Evolutionary conservation across 2,797 vertebrate species (phyloP).

Genomic region (Phrynocephalus vlangalii): DNA sequence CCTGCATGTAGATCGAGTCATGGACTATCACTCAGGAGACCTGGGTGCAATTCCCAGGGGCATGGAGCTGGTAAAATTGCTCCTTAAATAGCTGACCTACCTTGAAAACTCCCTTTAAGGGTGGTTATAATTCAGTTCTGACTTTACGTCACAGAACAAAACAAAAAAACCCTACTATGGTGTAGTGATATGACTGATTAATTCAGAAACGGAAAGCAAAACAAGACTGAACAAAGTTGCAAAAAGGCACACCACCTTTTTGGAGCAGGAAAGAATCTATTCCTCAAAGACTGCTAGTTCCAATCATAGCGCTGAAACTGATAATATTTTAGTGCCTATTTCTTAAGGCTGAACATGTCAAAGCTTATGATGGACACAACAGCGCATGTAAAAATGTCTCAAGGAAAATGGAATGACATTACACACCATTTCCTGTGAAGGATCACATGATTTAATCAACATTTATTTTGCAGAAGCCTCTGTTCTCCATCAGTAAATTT

Average conservation of each 20-base stretch:
- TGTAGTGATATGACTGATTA: neutral
- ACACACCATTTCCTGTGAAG: neutral
- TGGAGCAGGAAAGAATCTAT: neutral
- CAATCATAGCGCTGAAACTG: neutral
- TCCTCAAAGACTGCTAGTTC: neutral
- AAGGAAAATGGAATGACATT: neutral
- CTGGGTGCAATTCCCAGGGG: no score
- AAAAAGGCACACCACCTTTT: neutral
- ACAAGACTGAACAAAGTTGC: neutral
- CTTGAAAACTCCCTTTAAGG: no score
- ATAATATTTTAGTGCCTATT: neutral
- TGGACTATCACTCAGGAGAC: no score
- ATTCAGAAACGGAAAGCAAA: neutral
- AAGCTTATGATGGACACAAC: neutral
- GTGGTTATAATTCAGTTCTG: no score
- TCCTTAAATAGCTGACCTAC: no score
- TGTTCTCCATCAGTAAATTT: neutral
- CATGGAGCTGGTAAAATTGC: no score
- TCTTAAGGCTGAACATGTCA: neutral
- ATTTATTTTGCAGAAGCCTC: neutral
- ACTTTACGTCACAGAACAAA: no score
- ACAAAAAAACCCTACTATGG: no score
- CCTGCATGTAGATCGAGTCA: no score
- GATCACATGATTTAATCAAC: constrained; percentile 12
- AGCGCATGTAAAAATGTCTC: neutral